Evolutionary conservation across 37 sponge, comb jelly and placozoan species (phyloP).

Genomic region (Spongilla lacustris): DNA sequence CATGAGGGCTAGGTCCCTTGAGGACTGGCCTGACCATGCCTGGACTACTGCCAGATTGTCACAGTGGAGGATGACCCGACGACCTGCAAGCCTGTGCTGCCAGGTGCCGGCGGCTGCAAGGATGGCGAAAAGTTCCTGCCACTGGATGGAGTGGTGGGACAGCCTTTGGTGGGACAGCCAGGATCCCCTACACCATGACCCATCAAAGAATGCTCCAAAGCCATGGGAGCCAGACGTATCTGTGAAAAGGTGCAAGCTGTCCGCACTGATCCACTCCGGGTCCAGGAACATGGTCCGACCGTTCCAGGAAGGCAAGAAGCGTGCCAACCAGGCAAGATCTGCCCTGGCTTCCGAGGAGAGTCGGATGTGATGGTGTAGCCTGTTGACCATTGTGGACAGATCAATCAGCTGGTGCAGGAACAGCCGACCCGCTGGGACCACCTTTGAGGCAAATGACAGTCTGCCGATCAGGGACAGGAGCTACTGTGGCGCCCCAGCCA

Average conservation of each 20-base stretch:
- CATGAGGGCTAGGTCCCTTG: constrained; percentile 28
- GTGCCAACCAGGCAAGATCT: constrained; percentile 31
- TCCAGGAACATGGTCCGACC: constrained; percentile 21
- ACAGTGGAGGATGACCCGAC: constrained; percentile 24
- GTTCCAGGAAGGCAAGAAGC: constrained; percentile 18
- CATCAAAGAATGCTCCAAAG: no score
- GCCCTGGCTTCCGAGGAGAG: neutral
- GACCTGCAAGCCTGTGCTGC: neutral
- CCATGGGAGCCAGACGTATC: no score
- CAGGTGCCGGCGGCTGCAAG: constrained; percentile 24
- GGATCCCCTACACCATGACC: no score
- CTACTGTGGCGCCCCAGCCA: constrained; percentile 2
- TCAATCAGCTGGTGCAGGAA: constrained; percentile 41
- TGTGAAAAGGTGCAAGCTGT: no score
- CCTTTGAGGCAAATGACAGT: constrained; percentile 22
- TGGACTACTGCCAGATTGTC: constrained; percentile 38
- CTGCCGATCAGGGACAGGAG: constrained; percentile 45
- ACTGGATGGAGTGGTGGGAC: constrained; percentile 36
- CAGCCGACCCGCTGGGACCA: constrained; percentile 19
- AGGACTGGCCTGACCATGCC: constrained; percentile 11
- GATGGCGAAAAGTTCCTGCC: constrained; percentile 43
- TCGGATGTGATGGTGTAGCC: constrained; percentile 16
- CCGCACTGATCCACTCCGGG: no score
- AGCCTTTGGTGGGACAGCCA: no score
- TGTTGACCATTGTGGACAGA: neutral